A percentile compares a stretch with the other conserved stretches of the same genome.
phyloP scores from a whole-genome alignment of 2,888 invertebrate genomes.

The Euplexia lucipara region DNA sequence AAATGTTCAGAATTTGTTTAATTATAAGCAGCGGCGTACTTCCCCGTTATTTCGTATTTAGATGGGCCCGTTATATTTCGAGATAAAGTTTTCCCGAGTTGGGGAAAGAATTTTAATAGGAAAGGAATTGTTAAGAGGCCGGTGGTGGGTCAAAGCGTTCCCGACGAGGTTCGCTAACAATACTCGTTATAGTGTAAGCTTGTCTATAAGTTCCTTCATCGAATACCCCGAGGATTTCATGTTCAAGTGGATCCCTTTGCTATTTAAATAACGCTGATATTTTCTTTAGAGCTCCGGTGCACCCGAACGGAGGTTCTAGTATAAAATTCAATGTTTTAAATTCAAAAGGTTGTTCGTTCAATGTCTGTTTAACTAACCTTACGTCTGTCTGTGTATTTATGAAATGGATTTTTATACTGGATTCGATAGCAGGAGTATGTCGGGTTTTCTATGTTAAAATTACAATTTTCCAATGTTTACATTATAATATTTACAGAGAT shows the following conservation, averaged over 20 bases:
- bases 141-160: constrained; percentile 82
- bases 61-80: constrained; percentile 71
- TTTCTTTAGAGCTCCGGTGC: constrained; percentile 67
- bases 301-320: constrained; percentile 58
- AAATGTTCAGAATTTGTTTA: constrained; percentile 66
- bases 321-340: constrained; percentile 67
- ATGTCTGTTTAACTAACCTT: constrained; percentile 63
- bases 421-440: constrained; percentile 39
- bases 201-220: constrained; percentile 72
- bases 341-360: constrained; percentile 62
- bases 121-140: constrained; percentile 80
- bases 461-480: constrained; percentile 29
- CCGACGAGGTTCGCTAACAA: constrained; percentile 73
- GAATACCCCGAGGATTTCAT: constrained; percentile 71
- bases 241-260: constrained; percentile 74
- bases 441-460: constrained; percentile 24
- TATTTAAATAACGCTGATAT: constrained; percentile 75
- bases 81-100: constrained; percentile 79
- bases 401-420: constrained; percentile 52
- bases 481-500: constrained; percentile 9
- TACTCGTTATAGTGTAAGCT: constrained; percentile 76
- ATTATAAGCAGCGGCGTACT: constrained; percentile 63
- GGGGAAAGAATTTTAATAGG: constrained; percentile 86
- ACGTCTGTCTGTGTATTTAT: constrained; percentile 57
- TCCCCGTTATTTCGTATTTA: constrained; percentile 61